Evolutionary conservation across 2,797 vertebrate species (phyloP), one percentile per base, ranked within the genome.

Genomic region (Australoheros facetus): DNA sequence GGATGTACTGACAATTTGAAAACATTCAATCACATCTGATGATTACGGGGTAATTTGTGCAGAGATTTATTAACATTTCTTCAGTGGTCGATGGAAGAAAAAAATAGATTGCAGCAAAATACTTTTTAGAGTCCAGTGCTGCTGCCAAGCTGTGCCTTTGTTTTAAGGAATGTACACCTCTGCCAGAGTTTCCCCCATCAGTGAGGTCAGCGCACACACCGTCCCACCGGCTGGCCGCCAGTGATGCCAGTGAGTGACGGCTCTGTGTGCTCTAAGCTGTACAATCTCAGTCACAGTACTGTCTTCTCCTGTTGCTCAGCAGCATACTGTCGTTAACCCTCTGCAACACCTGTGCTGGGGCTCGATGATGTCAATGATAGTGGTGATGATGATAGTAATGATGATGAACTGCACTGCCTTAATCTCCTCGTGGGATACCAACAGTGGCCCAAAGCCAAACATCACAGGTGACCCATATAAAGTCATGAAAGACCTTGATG

Each of bases 71-170:
- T 66, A 66, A 84, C 69, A 60, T 55, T 58, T 81, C 73, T 78
- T 82, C 79, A 81, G 55, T 69, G 42, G 71, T 66, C 69, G 26
- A 77, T 75, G 62, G 81, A 82, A 73, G 64, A 56, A 78, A 78
- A 59, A 90, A 81, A 51, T 77, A 73, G 77, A 85, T 85, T 85
- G 91, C 93, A 92, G 91, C 91, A 85, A 92, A 94, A 92, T 91
- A 88, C 89, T 93, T 84, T 80, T 53, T 75, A 79, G 81, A 90
- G 91, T 91, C 91, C 93, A 93, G 90, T 89, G 91, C 92, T 94
- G 88, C 87, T 93, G 95, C 96, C 87, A 79, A 86, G 76, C 89
- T 92, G 95, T 96, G 96, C 96, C 97, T 97, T 97, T 89, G 88
- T 92, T 91, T 92, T 88, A 84, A 91, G 89, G 88, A 91, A 91